These are phyloP conservation scores for Marisa cornuarietis DNA, from an alignment of 1,140 invertebrate genomes.

Conservation along the genomic window DNA sequence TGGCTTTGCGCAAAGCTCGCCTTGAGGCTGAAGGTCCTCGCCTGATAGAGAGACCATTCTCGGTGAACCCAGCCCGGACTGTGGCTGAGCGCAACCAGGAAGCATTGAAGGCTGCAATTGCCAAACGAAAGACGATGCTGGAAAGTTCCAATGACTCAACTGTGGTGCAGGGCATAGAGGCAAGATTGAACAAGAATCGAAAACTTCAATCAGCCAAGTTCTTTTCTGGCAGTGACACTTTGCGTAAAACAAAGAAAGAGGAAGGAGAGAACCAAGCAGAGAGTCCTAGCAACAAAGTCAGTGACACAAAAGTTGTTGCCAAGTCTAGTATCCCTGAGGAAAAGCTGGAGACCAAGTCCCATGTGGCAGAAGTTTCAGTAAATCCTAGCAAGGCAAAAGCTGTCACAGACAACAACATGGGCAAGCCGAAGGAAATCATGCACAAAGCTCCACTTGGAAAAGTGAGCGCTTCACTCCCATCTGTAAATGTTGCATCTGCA, in stretches of 20 bases:
- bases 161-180: constrained; percentile 56
- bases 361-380: neutral
- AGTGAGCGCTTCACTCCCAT: neutral
- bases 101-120: constrained; percentile 55
- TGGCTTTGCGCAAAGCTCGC: constrained; percentile 42
- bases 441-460: constrained; percentile 9
- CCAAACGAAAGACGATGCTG: constrained; percentile 45
- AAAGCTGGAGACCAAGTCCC: neutral
- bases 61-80: neutral
- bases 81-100: constrained; percentile 42
- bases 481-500: neutral
- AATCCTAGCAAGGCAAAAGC: neutral
- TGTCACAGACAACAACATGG: neutral
- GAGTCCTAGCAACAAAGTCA: neutral
- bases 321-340: neutral
- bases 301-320: neutral
- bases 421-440: constrained; percentile 21
- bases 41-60: constrained; percentile 35
- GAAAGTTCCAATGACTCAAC: constrained; percentile 39
- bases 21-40: constrained; percentile 47
- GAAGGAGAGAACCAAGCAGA: constrained; percentile 9
- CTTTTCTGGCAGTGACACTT: constrained; percentile 40
- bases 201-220: constrained; percentile 58
- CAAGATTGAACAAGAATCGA: constrained; percentile 57
- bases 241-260: constrained; percentile 27